phyloP scores from a whole-genome alignment of 2,113 vertebrate genomes.

The Dipodomys ordii region DNA sequence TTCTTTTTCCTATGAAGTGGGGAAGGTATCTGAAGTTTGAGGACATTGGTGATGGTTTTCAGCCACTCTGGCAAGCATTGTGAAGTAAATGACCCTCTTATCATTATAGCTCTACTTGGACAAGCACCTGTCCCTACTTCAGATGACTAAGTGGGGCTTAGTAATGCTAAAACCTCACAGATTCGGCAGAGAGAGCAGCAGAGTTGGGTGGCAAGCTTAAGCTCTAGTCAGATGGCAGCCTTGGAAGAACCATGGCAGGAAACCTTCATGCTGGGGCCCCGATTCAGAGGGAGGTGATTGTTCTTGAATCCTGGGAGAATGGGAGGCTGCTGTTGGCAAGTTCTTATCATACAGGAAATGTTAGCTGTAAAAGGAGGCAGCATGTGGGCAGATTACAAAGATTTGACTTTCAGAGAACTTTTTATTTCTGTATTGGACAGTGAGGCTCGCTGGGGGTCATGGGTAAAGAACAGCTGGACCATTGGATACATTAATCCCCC shows the following conservation, averaged over 20 bases:
- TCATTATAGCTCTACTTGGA: not conserved
- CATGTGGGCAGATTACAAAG: not conserved
- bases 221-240: not conserved
- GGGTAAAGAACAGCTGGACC: not conserved
- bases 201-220: not conserved
- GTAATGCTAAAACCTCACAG: not conserved
- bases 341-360: not conserved
- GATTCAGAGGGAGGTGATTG: not conserved
- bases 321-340: not conserved
- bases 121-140: not conserved
- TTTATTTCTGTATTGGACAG: not conserved
- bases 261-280: not conserved
- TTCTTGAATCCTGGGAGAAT: not conserved
- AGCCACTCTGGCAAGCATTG: not conserved
- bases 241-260: not conserved
- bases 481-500: not conserved
- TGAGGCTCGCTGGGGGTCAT: not conserved
- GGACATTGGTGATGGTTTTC: not conserved
- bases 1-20: not conserved
- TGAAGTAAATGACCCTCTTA: no score
- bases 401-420: not conserved
- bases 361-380: not conserved
- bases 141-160: not conserved
- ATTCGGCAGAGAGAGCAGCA: no score
- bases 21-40: not conserved